Conservation (phyloP, 2,888 invertebrate genomes). For the Hydrotaea diabolus region DNA sequence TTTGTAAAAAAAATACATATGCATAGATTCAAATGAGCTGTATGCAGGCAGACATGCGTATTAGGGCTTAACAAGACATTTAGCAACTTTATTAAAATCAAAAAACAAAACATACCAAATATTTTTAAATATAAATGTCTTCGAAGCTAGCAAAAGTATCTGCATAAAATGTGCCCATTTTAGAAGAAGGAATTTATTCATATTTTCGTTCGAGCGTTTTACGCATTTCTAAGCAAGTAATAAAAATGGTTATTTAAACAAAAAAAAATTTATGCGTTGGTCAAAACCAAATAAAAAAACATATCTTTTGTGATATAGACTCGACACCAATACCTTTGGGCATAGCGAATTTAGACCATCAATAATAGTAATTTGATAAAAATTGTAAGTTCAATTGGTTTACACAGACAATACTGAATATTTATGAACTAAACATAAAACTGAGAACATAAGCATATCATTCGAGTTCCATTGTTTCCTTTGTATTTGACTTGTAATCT, state of each 20-base stretch:
- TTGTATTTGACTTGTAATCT: neutral
- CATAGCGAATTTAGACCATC: too few relatives aligned
- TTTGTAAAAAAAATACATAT: conserved; percentile 6
- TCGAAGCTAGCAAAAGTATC: too few relatives aligned
- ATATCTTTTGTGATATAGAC: neutral
- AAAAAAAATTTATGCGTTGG: neutral
- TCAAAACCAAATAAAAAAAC: neutral
- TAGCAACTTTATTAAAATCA: conserved; percentile 1
- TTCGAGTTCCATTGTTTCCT: neutral
- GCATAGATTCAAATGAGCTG: neutral
- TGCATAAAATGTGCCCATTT: neutral
- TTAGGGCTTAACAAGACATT: conserved; percentile 24
- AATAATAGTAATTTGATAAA: too few relatives aligned
- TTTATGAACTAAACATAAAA: neutral
- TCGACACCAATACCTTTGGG: too few relatives aligned
- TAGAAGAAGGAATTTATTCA: neutral
- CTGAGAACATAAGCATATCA: neutral
- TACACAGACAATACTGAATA: too few relatives aligned
- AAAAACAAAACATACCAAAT: too few relatives aligned
- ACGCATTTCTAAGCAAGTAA: neutral
- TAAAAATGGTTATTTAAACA: neutral
- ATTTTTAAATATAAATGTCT: too few relatives aligned
- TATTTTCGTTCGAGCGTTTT: neutral
- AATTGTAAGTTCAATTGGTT: too few relatives aligned
- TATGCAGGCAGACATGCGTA: neutral